Percentiles rank a stretch among this genome's conserved stretches.
Conservation (phyloP, 2,888 invertebrate species). For the Ypsolopha sequella region DNA sequence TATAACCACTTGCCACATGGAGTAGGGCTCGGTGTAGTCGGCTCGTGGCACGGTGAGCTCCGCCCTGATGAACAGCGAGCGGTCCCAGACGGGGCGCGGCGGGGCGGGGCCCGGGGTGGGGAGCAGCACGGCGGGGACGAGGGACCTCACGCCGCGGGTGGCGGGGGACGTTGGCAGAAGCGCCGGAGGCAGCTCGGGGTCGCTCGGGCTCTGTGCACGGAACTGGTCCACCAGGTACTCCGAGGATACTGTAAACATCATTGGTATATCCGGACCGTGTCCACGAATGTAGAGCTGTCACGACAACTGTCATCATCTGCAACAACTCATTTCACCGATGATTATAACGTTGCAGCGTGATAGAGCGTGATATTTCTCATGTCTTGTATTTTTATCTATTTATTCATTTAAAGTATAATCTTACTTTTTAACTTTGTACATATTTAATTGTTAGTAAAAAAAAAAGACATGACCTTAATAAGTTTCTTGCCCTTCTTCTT, state of each 20-base stretch:
- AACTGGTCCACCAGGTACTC: conserved; percentile 31
- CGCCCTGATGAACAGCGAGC: conserved; percentile 29
- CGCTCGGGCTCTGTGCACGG: conserved; percentile 25
- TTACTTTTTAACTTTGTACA: too few relatives aligned
- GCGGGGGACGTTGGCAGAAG: not conserved
- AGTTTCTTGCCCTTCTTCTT: too few relatives aligned
- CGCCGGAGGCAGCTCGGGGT: conserved; percentile 34
- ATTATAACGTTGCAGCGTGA: too few relatives aligned
- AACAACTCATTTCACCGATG: too few relatives aligned
- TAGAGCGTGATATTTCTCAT: too few relatives aligned
- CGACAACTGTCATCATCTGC: too few relatives aligned
- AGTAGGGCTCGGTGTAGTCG: conserved; percentile 41
- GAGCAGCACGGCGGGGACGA: conserved; percentile 3
- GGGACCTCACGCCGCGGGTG: conserved; percentile 1
- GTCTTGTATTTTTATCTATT: too few relatives aligned
- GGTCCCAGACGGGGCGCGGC: conserved; percentile 26
- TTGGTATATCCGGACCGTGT: too few relatives aligned
- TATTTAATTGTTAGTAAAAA: too few relatives aligned
- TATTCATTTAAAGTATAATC: too few relatives aligned
- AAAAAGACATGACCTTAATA: too few relatives aligned
- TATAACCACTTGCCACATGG: conserved; percentile 24
- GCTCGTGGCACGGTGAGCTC: conserved; percentile 36
- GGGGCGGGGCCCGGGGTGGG: conserved; percentile 13
- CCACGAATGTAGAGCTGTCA: too few relatives aligned
- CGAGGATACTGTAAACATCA: conserved; percentile 18